Evolutionary conservation across 2,888 invertebrate species (phyloP).

Genomic region (Trichopoda pennipes): DNA sequence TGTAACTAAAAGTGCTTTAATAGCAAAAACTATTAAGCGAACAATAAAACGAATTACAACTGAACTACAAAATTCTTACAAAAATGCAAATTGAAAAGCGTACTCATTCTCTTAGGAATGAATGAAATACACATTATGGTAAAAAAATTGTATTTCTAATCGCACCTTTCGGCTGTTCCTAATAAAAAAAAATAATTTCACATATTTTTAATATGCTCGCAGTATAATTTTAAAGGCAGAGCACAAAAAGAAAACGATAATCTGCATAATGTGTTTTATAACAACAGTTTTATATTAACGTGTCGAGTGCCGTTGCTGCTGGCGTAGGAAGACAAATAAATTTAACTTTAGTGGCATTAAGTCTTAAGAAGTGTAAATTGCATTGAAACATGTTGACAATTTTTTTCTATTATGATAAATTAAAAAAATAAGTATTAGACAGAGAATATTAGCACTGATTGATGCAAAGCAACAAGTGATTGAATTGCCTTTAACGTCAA

Average conservation of each 20-base stretch:
- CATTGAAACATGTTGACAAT: slow-evolving; percentile 66
- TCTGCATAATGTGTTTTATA: slow-evolving; percentile 32
- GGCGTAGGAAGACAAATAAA: slow-evolving; percentile 25
- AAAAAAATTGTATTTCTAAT: slow-evolving; percentile 20
- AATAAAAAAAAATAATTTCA: slow-evolving; percentile 24
- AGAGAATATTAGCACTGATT: slow-evolving; percentile 63
- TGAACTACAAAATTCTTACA: no score
- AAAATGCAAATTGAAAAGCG: not conserved
- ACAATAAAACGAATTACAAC: no score
- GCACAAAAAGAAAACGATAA: slow-evolving; percentile 25
- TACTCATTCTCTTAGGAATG: not conserved
- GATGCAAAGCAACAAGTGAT: slow-evolving; percentile 58
- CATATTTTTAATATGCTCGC: not conserved
- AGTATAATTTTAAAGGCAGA: slow-evolving; percentile 5
- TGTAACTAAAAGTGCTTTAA: no score
- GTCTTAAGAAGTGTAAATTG: slow-evolving; percentile 60
- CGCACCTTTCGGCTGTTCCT: slow-evolving; percentile 29
- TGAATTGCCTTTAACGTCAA: slow-evolving; percentile 40
- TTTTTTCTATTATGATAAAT: slow-evolving; percentile 57
- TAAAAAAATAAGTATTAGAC: slow-evolving; percentile 44
- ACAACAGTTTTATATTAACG: not conserved
- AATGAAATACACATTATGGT: not conserved
- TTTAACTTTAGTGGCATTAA: slow-evolving; percentile 46
- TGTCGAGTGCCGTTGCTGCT: not conserved
- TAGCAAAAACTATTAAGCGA: no score